Conservation (phyloP, 1,140 invertebrate genomes). For the Drosophila lowei region DNA sequence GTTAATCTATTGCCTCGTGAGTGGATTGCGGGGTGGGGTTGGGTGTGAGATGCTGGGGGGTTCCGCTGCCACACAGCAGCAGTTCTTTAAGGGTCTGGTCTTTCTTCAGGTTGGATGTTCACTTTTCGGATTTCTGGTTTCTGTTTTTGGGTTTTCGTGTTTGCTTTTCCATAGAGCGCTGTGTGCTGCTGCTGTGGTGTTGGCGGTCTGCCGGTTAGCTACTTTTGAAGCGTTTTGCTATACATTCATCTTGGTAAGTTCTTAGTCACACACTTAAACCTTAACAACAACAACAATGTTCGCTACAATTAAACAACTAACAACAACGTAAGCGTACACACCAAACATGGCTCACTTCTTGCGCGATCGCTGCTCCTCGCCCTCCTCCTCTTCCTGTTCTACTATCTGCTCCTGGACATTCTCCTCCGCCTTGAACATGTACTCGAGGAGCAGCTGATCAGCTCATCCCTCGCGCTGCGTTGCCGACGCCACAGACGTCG, state of each 20-base stretch:
- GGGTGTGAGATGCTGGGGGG: slow-evolving; percentile 19
- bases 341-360: slow-evolving; percentile 49
- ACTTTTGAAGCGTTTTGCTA: slow-evolving; percentile 74
- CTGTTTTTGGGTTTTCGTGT: slow-evolving; percentile 12
- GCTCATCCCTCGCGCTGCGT: slow-evolving; percentile 77
- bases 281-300: slow-evolving; percentile 80
- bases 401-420: slow-evolving; percentile 35
- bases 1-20: slow-evolving; percentile 63
- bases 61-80: slow-evolving; percentile 6
- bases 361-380: slow-evolving; percentile 28
- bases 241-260: slow-evolving; percentile 68
- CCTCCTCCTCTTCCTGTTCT: slow-evolving; percentile 20
- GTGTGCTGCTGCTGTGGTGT: slow-evolving; percentile 43
- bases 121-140: slow-evolving; percentile 16
- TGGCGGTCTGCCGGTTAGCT: slow-evolving; percentile 53
- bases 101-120: slow-evolving; percentile 12
- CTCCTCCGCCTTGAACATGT: slow-evolving; percentile 63
- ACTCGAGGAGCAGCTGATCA: slow-evolving; percentile 70
- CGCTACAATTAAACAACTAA: slow-evolving; percentile 82
- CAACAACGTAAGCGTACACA: slow-evolving; percentile 79
- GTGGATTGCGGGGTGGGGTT: slow-evolving; percentile 2
- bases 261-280: slow-evolving; percentile 72
- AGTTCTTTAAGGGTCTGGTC: slow-evolving; percentile 13
- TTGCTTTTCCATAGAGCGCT: slow-evolving; percentile 39
- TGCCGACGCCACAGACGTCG: slow-evolving; percentile 33